Percentiles rank a stretch among this genome's conserved stretches.
Evolutionary conservation across 2,797 vertebrate genomes (phyloP).

Genomic region (Xyrichtys novacula): DNA sequence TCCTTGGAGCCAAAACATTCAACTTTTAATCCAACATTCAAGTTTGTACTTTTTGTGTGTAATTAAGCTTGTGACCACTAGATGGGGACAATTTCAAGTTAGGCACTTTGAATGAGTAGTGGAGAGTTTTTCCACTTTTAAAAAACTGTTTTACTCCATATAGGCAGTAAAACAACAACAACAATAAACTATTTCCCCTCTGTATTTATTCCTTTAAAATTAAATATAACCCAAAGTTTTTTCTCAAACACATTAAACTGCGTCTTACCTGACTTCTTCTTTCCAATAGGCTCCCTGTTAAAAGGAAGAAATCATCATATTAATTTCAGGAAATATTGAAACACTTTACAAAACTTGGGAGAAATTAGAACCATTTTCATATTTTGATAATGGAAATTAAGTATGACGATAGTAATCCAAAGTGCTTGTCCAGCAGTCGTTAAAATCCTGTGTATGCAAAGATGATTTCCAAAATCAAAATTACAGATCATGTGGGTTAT

Average conservation of each 20-base stretch:
- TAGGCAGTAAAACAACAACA: neutral
- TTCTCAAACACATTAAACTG: slow-evolving; percentile 11
- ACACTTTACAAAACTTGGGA: neutral
- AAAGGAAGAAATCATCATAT: slow-evolving; percentile 63
- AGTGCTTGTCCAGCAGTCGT: too few relatives aligned
- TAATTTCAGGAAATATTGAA: slow-evolving; percentile 26
- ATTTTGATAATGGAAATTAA: too few relatives aligned
- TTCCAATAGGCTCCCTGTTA: slow-evolving; percentile 92
- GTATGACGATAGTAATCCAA: too few relatives aligned
- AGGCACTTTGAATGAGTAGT: neutral
- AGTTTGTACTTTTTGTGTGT: neutral
- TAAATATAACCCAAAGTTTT: neutral
- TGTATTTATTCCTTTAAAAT: neutral
- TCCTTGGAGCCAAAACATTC: neutral
- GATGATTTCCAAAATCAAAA: too few relatives aligned
- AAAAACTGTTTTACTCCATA: neutral
- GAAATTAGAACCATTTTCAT: too few relatives aligned
- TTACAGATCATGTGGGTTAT: too few relatives aligned
- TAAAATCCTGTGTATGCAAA: too few relatives aligned
- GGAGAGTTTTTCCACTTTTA: neutral
- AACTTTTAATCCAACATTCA: too few relatives aligned
- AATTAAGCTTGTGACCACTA: slow-evolving; percentile 49
- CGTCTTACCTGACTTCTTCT: slow-evolving; percentile 95
- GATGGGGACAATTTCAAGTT: slow-evolving; percentile 50
- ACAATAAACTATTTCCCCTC: neutral